Percentiles rank a stretch among this genome's conserved stretches.
Evolutionary conservation across 1,140 invertebrate genomes (phyloP).

Genomic region (Rhynchophorus ferrugineus): DNA sequence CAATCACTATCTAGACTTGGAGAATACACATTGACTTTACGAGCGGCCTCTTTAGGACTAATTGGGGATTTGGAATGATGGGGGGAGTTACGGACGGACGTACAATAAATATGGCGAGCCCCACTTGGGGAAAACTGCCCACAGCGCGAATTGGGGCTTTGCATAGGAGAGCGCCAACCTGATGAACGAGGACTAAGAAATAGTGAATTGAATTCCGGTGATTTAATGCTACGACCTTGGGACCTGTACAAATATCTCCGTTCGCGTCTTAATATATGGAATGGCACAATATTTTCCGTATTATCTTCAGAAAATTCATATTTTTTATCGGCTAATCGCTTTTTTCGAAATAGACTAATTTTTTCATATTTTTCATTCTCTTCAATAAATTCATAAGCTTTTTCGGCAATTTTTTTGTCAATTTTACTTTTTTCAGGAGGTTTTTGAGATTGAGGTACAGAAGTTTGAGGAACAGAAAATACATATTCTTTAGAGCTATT

Average conservation of each 20-base stretch:
- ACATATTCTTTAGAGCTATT: conserved; percentile 32
- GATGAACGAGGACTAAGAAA: conserved; percentile 38
- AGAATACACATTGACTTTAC: conserved; percentile 39
- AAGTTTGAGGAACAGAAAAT: conserved; percentile 36
- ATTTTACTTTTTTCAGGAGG: conserved; percentile 41
- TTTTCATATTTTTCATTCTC: conserved; percentile 76
- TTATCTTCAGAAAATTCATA: conserved; percentile 86
- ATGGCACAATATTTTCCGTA: conserved; percentile 75
- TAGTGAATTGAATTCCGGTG: conserved; percentile 34
- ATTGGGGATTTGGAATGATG: conserved; percentile 39
- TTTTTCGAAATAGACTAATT: conserved; percentile 70
- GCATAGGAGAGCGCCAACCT: conserved; percentile 36
- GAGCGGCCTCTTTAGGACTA: conserved; percentile 35
- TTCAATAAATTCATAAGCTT: conserved; percentile 78
- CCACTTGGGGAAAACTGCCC: conserved; percentile 37
- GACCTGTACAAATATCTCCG: conserved; percentile 33
- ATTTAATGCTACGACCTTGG: conserved; percentile 31
- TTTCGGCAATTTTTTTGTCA: conserved; percentile 56
- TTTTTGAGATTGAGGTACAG: conserved; percentile 24
- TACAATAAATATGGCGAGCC: conserved; percentile 35
- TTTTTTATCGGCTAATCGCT: conserved; percentile 80
- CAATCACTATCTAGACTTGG: conserved; percentile 39
- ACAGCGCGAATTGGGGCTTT: conserved; percentile 37
- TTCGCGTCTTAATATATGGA: conserved; percentile 45
- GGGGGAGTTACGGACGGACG: conserved; percentile 34